Conservation (phyloP, 2,113 vertebrate genomes). For the Alethe diademata region DNA sequence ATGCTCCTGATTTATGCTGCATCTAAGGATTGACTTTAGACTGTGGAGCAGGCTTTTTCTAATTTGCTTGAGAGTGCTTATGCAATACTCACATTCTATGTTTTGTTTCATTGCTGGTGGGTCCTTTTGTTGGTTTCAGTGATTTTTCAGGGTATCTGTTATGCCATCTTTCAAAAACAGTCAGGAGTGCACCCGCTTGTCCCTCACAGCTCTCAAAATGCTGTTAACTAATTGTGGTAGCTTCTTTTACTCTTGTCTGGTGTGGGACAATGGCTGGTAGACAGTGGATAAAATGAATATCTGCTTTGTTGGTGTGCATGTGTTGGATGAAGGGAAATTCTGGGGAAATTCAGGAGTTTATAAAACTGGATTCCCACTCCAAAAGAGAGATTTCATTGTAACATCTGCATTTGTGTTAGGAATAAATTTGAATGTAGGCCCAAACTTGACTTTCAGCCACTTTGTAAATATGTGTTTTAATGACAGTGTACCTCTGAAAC, state of each 20-base stretch:
- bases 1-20: background rate
- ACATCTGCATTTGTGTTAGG: background rate
- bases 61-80: background rate
- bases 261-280: background rate
- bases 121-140: background rate
- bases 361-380: background rate
- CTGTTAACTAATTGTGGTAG: background rate
- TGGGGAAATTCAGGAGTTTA: background rate
- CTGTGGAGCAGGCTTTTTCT: background rate
- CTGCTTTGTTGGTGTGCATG: background rate
- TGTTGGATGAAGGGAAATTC: background rate
- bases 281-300: background rate
- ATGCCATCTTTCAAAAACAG: background rate
- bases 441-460: background rate
- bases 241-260: background rate
- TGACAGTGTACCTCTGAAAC: background rate
- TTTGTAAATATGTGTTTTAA: background rate
- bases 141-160: background rate
- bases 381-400: background rate
- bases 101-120: background rate
- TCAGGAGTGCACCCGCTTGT: background rate
- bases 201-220: background rate
- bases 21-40: background rate
- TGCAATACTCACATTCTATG: background rate
- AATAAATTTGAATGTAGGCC: background rate